Evolutionary conservation across 2,113 vertebrate species (phyloP), one percentile per base, ranked within the genome.

Genomic region (Perca schrenkii): DNA sequence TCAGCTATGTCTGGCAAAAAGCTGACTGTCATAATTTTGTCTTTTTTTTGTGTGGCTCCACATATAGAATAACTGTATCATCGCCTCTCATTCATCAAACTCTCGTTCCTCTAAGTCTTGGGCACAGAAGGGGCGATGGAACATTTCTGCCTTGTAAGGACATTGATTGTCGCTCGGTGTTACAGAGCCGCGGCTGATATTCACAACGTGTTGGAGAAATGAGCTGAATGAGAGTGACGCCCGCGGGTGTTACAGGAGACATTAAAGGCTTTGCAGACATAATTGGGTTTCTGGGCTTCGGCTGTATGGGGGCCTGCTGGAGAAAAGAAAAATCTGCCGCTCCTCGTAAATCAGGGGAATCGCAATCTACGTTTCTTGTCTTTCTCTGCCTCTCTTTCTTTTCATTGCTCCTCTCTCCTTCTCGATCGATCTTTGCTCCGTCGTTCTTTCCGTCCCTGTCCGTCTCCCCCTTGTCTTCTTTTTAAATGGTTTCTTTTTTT

Each of bases 261-360:
- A 84, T 89, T 83, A 87, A 88, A 74, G 82, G 74, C 70, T 86
- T 84, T 88, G 85, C 70, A 87, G 80, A 71, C 71, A 72, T 88
- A 89, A 91, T 82, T 89, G 80, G 80, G 71, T 91, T 88, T 86
- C 85, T 70, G 60, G 64, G 72, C 53, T 77, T 77, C 28, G 74
- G 71, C 63, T 80, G 74, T 84, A 87, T 70, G 54, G 28, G 50
- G 50, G 40, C 52, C 13, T 0, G 22, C 21, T 21, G 49, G 47
- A 76, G 69, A 71, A 43, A 43, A 43, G 3, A 43, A 3, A 8
- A 47, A 21, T 2, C 15, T 57, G 65, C 65, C 66, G 2, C 34
- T 78, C 67, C 68, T 82, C 80, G 88, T 88, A 79, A 87, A 81
- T 89, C 87, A 87, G 73, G 17, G 53, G 14, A 73, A 79, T 91